Conservation (phyloP, 2,888 invertebrate species). For the Frankliniella fusca region DNA sequence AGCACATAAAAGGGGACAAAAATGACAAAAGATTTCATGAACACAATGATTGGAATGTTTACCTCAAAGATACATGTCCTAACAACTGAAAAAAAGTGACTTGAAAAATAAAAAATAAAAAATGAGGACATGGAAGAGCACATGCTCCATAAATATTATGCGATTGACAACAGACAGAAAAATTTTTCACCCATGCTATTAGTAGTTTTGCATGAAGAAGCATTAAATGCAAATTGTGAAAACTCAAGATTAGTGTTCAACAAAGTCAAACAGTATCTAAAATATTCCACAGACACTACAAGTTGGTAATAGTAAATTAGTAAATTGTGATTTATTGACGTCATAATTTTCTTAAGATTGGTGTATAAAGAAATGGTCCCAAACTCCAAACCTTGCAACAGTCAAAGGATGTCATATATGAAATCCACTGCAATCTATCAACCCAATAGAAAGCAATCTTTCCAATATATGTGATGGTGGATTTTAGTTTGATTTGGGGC, state of each 20-base stretch:
- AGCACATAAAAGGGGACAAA: no score
- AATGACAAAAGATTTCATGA: no score
- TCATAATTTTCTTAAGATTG: neutral
- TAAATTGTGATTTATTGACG: neutral
- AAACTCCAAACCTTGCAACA: slow-evolving; percentile 3
- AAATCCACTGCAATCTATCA: no score
- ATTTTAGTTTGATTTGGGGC: no score
- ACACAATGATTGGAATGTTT: neutral
- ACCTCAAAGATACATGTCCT: neutral
- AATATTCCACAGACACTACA: neutral
- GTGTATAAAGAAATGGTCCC: slow-evolving; percentile 8
- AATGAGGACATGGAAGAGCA: neutral
- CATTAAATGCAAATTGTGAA: neutral
- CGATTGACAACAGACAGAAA: neutral
- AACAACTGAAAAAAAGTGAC: neutral
- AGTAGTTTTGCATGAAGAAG: neutral
- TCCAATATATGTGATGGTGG: no score
- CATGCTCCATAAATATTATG: neutral
- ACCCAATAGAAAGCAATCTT: no score
- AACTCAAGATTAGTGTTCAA: neutral
- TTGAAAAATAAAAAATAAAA: neutral
- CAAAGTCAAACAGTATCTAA: neutral
- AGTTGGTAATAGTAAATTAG: neutral
- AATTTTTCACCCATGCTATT: neutral
- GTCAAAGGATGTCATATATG: neutral